These are phyloP conservation scores for Prionace glauca DNA, from an alignment of 2,797 vertebrate species.

Conservation along the genomic window DNA sequence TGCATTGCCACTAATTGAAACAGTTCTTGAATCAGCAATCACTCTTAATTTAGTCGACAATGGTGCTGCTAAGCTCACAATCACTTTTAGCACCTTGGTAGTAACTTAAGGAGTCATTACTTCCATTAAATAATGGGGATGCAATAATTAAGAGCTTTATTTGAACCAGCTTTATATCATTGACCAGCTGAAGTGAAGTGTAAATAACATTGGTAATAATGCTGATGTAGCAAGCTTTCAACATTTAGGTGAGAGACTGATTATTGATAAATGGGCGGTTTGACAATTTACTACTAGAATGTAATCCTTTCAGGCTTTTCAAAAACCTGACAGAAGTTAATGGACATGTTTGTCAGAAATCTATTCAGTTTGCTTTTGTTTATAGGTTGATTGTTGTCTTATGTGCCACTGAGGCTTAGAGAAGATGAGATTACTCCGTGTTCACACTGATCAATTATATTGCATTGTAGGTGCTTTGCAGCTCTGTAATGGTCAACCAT, in stretches of 20 bases:
- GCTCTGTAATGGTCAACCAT: not conserved
- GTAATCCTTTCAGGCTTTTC: not conserved
- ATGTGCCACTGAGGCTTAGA: not conserved
- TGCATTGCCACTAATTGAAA: not conserved
- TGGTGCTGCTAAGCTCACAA: not conserved
- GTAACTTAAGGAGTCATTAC: not conserved
- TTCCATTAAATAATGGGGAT: not conserved
- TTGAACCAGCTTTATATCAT: constrained; percentile 6
- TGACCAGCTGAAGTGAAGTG: not conserved
- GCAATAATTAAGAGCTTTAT: not conserved
- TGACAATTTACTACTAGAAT: not conserved
- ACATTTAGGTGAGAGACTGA: not conserved
- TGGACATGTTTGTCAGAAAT: not conserved
- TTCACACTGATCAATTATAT: not conserved
- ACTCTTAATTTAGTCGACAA: not conserved
- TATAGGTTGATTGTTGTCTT: not conserved
- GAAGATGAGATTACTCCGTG: not conserved
- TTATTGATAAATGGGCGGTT: not conserved
- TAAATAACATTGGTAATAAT: not conserved
- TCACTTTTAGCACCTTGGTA: not conserved
- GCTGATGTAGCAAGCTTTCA: not conserved
- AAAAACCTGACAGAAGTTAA: not conserved
- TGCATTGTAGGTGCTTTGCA: not conserved
- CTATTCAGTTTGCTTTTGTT: not conserved
- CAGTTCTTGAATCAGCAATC: not conserved